Evolutionary conservation across 2,797 vertebrate genomes (phyloP), one percentile per base, ranked within the genome.

Genomic region (Melanitta fusca): DNA sequence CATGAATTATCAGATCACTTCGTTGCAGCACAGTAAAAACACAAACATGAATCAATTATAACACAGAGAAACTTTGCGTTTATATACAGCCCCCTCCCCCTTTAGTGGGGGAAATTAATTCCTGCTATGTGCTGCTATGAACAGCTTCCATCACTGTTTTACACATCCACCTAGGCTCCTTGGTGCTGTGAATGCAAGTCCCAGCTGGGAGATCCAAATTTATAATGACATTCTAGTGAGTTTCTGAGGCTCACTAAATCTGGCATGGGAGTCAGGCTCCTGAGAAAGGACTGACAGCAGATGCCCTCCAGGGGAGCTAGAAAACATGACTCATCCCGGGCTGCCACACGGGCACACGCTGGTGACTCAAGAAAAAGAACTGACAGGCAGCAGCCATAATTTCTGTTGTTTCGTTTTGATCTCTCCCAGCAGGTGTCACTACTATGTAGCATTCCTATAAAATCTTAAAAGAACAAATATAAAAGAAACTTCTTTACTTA

Each of bases 341-440:
- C 66, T 68, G 87, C 64, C 77, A 85, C 45, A 45, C 22, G 8
- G 80, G 61, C 91, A 47, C 32, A 14, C 1, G 20, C 28, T 60
- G 60, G 2, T 39, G 34, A 65, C 38, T 61, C 80, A 25, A 66
- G 41, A 56, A 73, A 62, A 61, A 38, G 58, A 51, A 41, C 66
- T 54, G 91, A 75, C 66, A 85, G 61, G 78, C 57, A 92, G 80
- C 78, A 73, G 53, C 41, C 82, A 61, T 6, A 11, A 47, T 3
- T 68, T 73, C 65, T 85, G 64, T 41, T 41, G 47, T 15, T 93
- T 25, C 70, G 58, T 58, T 57, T 58, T 51, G 19, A 36, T 69
- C 14, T 69, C 25, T 78, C 92, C 91, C 91, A 94, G 95, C 65
- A 83, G 86, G 79, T 87, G 88, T 85, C 91, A 93, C 79, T 74